A percentile compares a stretch with the other conserved stretches of the same genome.
These are phyloP conservation scores for Hydrolagus affinis DNA, from an alignment of 2,113 vertebrate genomes.

Conservation along the genomic window DNA sequence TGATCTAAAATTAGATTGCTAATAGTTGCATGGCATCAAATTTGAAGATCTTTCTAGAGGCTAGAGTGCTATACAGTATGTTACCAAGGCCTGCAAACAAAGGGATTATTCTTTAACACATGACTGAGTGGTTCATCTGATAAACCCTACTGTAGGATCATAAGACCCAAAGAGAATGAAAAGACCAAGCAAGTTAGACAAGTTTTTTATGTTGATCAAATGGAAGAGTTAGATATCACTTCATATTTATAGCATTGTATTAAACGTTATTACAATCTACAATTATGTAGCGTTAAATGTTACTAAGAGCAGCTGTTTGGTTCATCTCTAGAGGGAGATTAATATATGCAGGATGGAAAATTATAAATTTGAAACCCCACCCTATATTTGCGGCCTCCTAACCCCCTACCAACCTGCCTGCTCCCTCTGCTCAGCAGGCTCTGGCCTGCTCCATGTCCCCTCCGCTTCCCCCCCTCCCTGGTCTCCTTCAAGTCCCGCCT, in stretches of 20 bases:
- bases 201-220: not conserved
- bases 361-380: too few relatives aligned
- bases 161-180: constrained; percentile 47
- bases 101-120: constrained; percentile 51
- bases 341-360: not conserved
- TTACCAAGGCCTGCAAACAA: constrained; percentile 40
- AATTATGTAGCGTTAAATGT: not conserved
- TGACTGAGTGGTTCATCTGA: constrained; percentile 54
- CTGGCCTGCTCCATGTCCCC: too few relatives aligned
- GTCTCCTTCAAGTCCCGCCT: too few relatives aligned
- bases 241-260: not conserved
- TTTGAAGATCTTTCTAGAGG: not conserved
- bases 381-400: too few relatives aligned
- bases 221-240: not conserved
- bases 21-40: not conserved
- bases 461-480: too few relatives aligned
- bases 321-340: not conserved
- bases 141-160: constrained; percentile 50
- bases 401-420: too few relatives aligned
- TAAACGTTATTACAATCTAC: not conserved
- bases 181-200: not conserved
- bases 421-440: too few relatives aligned
- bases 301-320: not conserved
- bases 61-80: not conserved
- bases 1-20: not conserved